Percentiles rank a stretch among this genome's conserved stretches.
phyloP scores from a whole-genome alignment of 2,888 invertebrate species.

The Tolmerus cingulatus region DNA sequence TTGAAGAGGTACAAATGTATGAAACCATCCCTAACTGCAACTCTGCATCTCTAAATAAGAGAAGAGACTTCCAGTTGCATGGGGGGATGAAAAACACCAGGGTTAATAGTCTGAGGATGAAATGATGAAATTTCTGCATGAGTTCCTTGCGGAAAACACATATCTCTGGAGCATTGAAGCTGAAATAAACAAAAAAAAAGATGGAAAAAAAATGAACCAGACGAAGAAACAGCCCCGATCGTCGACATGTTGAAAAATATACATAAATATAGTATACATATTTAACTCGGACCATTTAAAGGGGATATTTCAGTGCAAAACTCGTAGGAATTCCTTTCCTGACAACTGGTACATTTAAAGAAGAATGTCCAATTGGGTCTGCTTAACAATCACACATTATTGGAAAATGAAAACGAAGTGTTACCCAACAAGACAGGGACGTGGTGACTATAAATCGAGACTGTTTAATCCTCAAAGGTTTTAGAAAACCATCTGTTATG shows the following conservation, averaged over 20 bases:
- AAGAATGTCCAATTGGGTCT: not conserved
- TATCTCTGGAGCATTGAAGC: not conserved
- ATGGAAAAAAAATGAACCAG: not conserved
- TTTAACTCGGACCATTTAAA: not conserved
- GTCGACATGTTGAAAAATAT: not conserved
- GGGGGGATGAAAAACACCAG: not conserved
- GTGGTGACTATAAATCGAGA: not conserved
- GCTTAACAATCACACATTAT: not conserved
- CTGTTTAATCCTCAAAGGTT: not conserved
- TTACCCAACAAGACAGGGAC: not conserved
- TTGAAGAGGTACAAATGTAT: not conserved
- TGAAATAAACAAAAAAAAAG: not conserved
- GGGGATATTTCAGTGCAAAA: not conserved
- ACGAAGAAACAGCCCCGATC: not conserved
- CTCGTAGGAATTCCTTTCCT: not conserved
- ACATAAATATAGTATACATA: not conserved
- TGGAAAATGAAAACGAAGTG: not conserved
- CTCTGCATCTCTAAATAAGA: not conserved
- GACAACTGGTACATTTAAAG: not conserved
- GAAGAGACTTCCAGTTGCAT: not conserved
- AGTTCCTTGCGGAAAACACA: not conserved
- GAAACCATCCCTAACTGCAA: not conserved
- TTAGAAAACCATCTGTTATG: not conserved
- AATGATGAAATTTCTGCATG: constrained; percentile 19
- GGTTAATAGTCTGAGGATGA: constrained; percentile 11